Evolutionary conservation across 2,888 invertebrate species (phyloP).

Genomic region (Nysson spinosus): DNA sequence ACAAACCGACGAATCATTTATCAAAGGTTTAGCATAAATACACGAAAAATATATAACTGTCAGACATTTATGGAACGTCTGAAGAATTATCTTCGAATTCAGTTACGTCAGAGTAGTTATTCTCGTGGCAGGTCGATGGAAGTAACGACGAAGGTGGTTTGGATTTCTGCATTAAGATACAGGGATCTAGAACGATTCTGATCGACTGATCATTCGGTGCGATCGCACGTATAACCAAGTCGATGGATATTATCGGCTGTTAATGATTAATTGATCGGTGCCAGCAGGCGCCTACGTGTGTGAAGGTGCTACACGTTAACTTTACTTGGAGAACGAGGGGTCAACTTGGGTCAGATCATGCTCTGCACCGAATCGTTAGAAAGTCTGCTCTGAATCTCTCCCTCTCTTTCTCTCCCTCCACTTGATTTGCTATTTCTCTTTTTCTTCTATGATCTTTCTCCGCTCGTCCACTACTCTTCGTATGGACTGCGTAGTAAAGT

Average conservation of each 20-base stretch:
- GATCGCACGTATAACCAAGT: conserved; percentile 29
- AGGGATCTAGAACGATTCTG: conserved; percentile 37
- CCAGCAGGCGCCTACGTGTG: conserved; percentile 54
- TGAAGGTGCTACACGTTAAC: conserved; percentile 59
- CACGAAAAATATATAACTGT: conserved; percentile 36
- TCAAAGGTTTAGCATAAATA: conserved; percentile 27
- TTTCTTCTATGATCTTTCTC: conserved; percentile 4
- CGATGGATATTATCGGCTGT: conserved; percentile 64
- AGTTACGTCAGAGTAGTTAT: conserved; percentile 17
- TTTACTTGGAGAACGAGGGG: conserved; percentile 60
- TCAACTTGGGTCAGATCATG: conserved; percentile 68
- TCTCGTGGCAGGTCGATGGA: conserved; percentile 27
- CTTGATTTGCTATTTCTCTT: too few relatives aligned
- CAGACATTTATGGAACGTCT: conserved; percentile 19
- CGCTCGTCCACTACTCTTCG: conserved; percentile 3
- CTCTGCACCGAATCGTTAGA: conserved; percentile 72
- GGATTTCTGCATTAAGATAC: conserved; percentile 8
- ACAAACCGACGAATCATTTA: conserved; percentile 39
- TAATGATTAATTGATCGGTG: conserved; percentile 71
- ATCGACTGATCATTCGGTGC: conserved; percentile 42
- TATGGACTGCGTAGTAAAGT: conserved; percentile 25
- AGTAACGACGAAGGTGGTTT: conserved; percentile 31
- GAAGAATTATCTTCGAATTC: conserved; percentile 32
- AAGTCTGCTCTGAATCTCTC: conserved; percentile 59
- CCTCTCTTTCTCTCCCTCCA: background rate